Conservation (phyloP, 30 jellyfish, hydroid and myxozoan genomes). For the Hydractinia echinata region DNA sequence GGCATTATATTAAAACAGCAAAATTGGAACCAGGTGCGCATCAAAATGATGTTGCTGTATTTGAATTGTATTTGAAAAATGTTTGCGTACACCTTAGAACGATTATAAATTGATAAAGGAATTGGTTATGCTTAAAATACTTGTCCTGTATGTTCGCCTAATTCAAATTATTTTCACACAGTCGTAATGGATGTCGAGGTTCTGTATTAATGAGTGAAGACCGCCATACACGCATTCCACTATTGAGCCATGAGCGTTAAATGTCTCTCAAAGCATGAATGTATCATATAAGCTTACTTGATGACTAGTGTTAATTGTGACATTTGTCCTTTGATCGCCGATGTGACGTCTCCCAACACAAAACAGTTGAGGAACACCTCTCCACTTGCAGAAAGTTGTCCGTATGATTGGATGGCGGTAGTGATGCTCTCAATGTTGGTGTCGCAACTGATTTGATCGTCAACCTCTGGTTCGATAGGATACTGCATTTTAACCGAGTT, state of each 20-base stretch:
- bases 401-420: conserved; percentile 68
- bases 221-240: too few relatives aligned
- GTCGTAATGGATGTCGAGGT: background rate
- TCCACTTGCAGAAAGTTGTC: conserved; percentile 66
- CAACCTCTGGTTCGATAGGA: conserved; percentile 77
- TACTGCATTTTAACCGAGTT: conserved; percentile 50
- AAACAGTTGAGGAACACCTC: conserved; percentile 59
- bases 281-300: conserved; percentile 38
- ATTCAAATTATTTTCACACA: background rate
- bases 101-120: too few relatives aligned
- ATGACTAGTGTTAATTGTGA: conserved; percentile 56
- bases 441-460: conserved; percentile 79
- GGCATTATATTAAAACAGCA: too few relatives aligned
- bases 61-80: too few relatives aligned
- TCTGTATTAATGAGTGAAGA: too few relatives aligned
- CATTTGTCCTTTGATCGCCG: conserved; percentile 62
- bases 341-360: conserved; percentile 52
- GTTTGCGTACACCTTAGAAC: too few relatives aligned
- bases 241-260: background rate
- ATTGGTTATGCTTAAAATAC: too few relatives aligned
- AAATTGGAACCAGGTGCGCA: too few relatives aligned
- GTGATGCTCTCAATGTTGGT: conserved; percentile 57
- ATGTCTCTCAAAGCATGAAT: background rate
- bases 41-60: too few relatives aligned
- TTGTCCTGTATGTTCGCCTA: background rate